These are phyloP conservation scores for Megaceryle maxima DNA, from an alignment of 2,113 vertebrate species.

Conservation along the genomic window DNA sequence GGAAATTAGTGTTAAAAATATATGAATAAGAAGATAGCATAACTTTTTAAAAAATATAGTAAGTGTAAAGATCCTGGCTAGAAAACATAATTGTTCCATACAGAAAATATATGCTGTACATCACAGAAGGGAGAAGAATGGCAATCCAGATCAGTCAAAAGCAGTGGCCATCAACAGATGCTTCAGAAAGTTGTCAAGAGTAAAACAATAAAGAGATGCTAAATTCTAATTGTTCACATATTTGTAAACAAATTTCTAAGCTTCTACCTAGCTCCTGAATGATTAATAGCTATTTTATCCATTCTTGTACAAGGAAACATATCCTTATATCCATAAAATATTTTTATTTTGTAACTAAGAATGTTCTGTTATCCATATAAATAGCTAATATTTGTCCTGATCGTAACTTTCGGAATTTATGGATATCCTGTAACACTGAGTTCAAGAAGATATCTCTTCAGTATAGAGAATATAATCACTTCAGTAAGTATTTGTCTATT, in stretches of 20 bases:
- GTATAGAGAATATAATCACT: neutral
- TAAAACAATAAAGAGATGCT: neutral
- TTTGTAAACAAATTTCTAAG: neutral
- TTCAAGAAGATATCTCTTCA: neutral
- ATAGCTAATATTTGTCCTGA: neutral
- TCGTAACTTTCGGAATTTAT: neutral
- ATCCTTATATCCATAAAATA: neutral
- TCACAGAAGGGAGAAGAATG: neutral
- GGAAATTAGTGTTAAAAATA: neutral
- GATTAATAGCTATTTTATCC: neutral
- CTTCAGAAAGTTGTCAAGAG: neutral
- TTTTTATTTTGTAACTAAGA: neutral
- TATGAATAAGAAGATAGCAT: neutral
- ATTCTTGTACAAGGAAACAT: neutral
- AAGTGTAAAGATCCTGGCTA: neutral
- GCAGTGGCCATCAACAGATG: neutral
- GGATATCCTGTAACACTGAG: neutral
- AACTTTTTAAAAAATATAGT: neutral
- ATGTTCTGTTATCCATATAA: neutral
- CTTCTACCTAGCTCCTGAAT: neutral
- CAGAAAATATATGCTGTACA: neutral
- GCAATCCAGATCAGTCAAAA: neutral
- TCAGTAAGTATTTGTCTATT: neutral
- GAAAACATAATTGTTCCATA: neutral
- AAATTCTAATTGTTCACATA: neutral